Evolutionary conservation across 2,797 vertebrate species (phyloP), one percentile per base, ranked within the genome.

Genomic region (Sciurus vulgaris): DNA sequence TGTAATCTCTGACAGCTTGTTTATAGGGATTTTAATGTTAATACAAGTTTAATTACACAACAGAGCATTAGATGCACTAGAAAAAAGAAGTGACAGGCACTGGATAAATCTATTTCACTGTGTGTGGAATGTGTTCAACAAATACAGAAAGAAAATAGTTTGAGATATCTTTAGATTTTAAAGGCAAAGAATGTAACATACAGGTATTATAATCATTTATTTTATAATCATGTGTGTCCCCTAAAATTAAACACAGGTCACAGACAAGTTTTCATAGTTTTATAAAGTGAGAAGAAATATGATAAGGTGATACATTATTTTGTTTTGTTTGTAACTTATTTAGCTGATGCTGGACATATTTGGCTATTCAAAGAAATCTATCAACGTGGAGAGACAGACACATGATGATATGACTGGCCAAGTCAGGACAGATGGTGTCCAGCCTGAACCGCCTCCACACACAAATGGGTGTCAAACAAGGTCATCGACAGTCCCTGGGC

Each of bases 341-440:
- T 95, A 54, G 69, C 51, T 56, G 93, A 67, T 7, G 56, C n/a
- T 83, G 3, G 17, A 38, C 63, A 10, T 38, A 77, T 83, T 89
- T 63, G 65, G 84, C 65, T 83, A 49, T 51, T 78, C 67, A 74
- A 77, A 96, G 69, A 96, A 96, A 91, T 91, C 63, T 87, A 87
- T 94, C 94, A 76, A 24, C 14, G 7, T 20, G 18, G n/a, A 92
- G 35, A 89, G n/a, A 90, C 74, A 95, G 69, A 67, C 67, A 65
- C 74, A 56, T 18, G 89, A 94, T 12, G 10, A 54, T 51, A 47
- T 6, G 3, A 65, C 81, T n/a, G 14, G 93, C 91, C 63, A 30
- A 85, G 41, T 35, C 79, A 78, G 95, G 70, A 76, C 94, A 95
- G 97, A 97, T 96, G 96, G 96, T 0, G 1, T 59, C 77, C 69